Evolutionary conservation across 92 coral and sea anemone genomes (phyloP).

Genomic region (Epizoanthus ramosus): DNA sequence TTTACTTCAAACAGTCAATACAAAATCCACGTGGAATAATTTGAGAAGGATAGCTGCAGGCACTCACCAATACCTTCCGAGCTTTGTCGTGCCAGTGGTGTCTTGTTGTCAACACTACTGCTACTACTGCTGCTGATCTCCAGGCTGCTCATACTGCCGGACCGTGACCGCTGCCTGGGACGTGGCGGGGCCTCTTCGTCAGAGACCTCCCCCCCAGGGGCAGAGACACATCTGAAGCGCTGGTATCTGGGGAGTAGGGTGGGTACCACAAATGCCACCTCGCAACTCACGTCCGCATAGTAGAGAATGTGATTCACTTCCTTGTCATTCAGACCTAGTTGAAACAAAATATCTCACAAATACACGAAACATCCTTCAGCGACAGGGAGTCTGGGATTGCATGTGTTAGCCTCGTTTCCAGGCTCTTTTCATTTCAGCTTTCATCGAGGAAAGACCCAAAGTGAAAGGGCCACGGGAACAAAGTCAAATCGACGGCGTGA

Average conservation of each 20-base stretch:
- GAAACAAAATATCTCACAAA: not conserved
- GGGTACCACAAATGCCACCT: constrained; percentile 93
- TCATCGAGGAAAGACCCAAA: no score
- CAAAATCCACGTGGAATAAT: not conserved
- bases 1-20: no score
- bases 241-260: constrained; percentile 84
- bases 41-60: not conserved
- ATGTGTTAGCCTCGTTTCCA: no score
- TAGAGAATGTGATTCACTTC: constrained; percentile 83
- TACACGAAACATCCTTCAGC: not conserved
- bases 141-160: constrained; percentile 84
- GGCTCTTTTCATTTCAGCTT: no score
- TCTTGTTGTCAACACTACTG: constrained; percentile 67
- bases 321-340: constrained; percentile 28
- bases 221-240: constrained; percentile 67
- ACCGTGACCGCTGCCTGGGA: constrained; percentile 63
- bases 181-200: constrained; percentile 59
- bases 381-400: no score
- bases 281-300: constrained; percentile 88
- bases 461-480: no score
- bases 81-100: constrained; percentile 61
- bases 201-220: constrained; percentile 50
- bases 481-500: no score
- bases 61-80: constrained; percentile 70
- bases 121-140: constrained; percentile 58